Percentiles rank a stretch among this genome's conserved stretches.
These are phyloP conservation scores for Plemyria rubiginata DNA, from an alignment of 2,888 invertebrate genomes.

Conservation along the genomic window DNA sequence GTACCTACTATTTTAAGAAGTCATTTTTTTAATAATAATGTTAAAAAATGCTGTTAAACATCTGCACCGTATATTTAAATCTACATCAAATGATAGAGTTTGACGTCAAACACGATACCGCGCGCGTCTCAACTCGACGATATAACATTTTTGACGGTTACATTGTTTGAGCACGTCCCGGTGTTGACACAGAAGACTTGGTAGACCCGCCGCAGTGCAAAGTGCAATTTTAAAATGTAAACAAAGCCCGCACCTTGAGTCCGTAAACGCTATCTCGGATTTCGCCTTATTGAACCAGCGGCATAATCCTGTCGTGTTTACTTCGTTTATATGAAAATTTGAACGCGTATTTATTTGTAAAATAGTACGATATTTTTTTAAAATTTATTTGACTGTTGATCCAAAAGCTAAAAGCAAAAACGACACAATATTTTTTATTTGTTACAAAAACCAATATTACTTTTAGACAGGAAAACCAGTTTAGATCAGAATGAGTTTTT, in stretches of 20 bases:
- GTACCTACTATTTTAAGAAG: too few relatives aligned
- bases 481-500: constrained; percentile 48
- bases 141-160: constrained; percentile 77
- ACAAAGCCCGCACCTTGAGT: constrained; percentile 78
- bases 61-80: constrained; percentile 25
- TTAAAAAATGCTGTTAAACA: constrained; percentile 7
- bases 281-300: constrained; percentile 74
- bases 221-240: constrained; percentile 84
- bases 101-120: constrained; percentile 40
- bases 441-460: too few relatives aligned
- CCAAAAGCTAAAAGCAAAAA: too few relatives aligned
- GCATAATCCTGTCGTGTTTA: constrained; percentile 61
- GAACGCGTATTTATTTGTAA: constrained; percentile 39
- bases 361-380: too few relatives aligned
- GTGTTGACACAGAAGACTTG: constrained; percentile 72
- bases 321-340: constrained; percentile 56
- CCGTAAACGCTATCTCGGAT: constrained; percentile 77
- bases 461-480: not conserved
- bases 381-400: too few relatives aligned
- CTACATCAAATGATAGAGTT: constrained; percentile 34
- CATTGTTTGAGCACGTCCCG: constrained; percentile 76
- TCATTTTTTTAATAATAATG: too few relatives aligned
- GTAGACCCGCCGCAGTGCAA: constrained; percentile 75
- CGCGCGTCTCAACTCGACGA: constrained; percentile 53
- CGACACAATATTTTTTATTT: too few relatives aligned